Evolutionary conservation across 2,888 invertebrate species (phyloP), one percentile per base, ranked within the genome.

Genomic region (Pycnomerus fuliginosus): DNA sequence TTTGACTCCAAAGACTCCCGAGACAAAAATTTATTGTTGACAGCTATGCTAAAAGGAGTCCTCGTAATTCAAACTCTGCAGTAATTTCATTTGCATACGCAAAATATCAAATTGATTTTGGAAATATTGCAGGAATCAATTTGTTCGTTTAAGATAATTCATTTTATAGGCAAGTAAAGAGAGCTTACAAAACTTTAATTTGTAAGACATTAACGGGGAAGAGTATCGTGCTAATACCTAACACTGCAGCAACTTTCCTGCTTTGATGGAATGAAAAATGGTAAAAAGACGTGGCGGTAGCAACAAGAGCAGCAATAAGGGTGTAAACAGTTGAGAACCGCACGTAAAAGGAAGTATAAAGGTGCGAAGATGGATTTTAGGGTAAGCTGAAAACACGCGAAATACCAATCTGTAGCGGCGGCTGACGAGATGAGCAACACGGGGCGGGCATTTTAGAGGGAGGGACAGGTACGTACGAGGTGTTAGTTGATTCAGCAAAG

Each of bases 371-470:
- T 69, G 63, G 65, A 67, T 67, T 67, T 68, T 63, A 62, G 61
- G 64, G 63, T 53, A 60, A 55, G 61, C 59, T 63, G 65, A 62
- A 61, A 65, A 65, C 71, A 71, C 71, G 71, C 71, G 64, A 71
- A 68, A 67, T 66, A 67, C 69, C 71, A 70, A 71, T 71, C 71
- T 70, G 65, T 62, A 58, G 60, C 63, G 65, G 66, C 62, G 63
- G 62, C 57, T 56, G 54, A 49, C 57, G 55, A 58, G 57, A 63
- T 61, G 60, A 59, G 55, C 47, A 54, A 44, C 50, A 44, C 42
- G 51, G 56, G 55, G 51, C 53, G 45, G 45, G 52, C 43, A 25
- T 44, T 44, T 36, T 8, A 35, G 44, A 51, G 52, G 57, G 55
- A 53, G 55, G 53, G 49, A 52, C 50, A 53, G 49, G 50, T 39